A percentile compares a stretch with the other conserved stretches of the same genome.
Evolutionary conservation across 2,888 invertebrate genomes (phyloP).

Genomic region (Iphiclides podalirius): DNA sequence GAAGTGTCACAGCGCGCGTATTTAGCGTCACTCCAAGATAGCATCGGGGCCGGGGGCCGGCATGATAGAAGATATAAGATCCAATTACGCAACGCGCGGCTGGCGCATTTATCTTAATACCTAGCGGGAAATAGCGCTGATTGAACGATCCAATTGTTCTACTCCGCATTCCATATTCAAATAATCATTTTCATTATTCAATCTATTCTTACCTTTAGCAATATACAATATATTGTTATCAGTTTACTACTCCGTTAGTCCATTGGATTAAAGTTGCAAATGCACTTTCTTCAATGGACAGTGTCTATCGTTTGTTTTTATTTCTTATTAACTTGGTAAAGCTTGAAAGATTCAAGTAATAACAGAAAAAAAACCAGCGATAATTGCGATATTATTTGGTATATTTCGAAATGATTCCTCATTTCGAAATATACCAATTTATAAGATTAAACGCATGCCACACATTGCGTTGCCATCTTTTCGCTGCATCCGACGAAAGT

Average conservation of each 20-base stretch:
- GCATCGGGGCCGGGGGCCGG: constrained; percentile 52
- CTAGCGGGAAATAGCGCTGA: constrained; percentile 28
- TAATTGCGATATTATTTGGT: no score
- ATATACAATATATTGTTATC: no score
- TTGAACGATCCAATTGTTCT: constrained; percentile 15
- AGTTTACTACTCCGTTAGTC: no score
- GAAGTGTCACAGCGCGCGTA: constrained; percentile 72
- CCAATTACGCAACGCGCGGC: constrained; percentile 54
- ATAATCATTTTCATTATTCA: not conserved
- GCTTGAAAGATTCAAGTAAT: no score
- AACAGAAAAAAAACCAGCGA: no score
- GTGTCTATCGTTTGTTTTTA: no score
- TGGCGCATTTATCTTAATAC: constrained; percentile 37
- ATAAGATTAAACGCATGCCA: no score
- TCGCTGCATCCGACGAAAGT: constrained; percentile 29
- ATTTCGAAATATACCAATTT: no score
- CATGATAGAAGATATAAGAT: constrained; percentile 57
- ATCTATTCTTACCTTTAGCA: constrained; percentile 7
- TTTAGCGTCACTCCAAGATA: constrained; percentile 78
- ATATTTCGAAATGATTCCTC: no score
- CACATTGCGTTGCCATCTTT: constrained; percentile 10
- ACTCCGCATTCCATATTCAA: not conserved
- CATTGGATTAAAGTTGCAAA: no score
- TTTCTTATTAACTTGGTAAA: no score
- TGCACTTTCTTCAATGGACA: no score